Evolutionary conservation across 2,113 vertebrate species (phyloP), one percentile per base, ranked within the genome.

Genomic region (Odontophorus gujanensis): DNA sequence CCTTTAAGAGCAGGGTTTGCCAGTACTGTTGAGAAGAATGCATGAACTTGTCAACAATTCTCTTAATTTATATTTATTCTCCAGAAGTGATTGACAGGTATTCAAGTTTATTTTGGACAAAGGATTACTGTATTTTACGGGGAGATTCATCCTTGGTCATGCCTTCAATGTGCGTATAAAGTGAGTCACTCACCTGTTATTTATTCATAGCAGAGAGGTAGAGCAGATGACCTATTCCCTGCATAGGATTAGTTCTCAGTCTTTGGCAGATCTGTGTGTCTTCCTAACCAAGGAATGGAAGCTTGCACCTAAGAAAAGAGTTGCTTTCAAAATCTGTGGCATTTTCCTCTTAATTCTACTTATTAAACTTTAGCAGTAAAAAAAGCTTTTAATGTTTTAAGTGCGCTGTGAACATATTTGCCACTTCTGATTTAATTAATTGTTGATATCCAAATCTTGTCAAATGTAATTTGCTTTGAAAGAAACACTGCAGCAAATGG

Each of bases 351-450:
- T 88, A 73, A 83, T 90, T 76, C 89, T 85, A 21, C 57, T 26
- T 67, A 75, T 45, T 93, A 75, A 83, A 92, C 47, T 83, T 87
- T 1, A 79, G 38, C 36, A 83, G 51, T 79, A 63, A 71, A 91
- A 93, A 40, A 77, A 82, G 67, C 42, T 80, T 92, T 91, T 94
- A 81, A 79, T 78, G 21, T 78, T 96, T 93, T 66, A 89, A 89
- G 69, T 84, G 69, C 75, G 63, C 66, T 84, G 38, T 55, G 76
- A 92, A 77, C 36, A 40, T 90, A 89, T 80, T 95, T 95, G 43
- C 65, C 73, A 62, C 81, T 95, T 91, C 34, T 36, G 11, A n/a
- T 87, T 91, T 95, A 94, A 94, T 95, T 96, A 96, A 93, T 94
- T 94, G 84, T 87, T 94, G 89, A 71, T 93, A 93, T 58, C 84